These are phyloP conservation scores for Pluvianellus socialis DNA, from an alignment of 2,113 vertebrate genomes.

Conservation along the genomic window DNA sequence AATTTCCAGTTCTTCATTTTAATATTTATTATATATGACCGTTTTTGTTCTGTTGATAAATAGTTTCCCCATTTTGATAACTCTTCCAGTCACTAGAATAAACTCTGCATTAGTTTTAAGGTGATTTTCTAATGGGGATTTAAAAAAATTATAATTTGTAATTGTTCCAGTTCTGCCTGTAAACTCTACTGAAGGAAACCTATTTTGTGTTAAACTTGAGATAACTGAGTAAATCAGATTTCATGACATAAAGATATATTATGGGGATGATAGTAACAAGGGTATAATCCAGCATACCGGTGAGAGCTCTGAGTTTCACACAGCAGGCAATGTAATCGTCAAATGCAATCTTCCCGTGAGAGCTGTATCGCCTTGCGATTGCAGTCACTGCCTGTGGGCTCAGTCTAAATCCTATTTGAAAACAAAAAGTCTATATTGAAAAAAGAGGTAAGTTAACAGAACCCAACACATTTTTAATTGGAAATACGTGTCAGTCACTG, in stretches of 20 bases:
- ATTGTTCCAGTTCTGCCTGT: background rate
- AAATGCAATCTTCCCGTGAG: conserved; percentile 83
- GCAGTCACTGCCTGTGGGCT: conserved; percentile 87
- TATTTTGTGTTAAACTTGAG: background rate
- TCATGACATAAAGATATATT: background rate
- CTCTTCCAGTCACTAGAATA: background rate
- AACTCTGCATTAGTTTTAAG: background rate
- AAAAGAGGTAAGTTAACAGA: background rate
- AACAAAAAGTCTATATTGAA: background rate
- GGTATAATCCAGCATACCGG: conserved; percentile 75
- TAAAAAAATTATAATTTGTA: background rate
- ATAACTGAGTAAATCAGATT: background rate
- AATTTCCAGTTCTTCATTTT: background rate
- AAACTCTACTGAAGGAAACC: background rate
- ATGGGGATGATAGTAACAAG: background rate
- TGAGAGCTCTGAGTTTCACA: conserved; percentile 87
- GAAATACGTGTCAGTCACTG: background rate
- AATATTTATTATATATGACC: background rate
- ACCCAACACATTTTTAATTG: background rate
- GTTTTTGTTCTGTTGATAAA: background rate
- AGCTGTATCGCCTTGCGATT: conserved; percentile 86
- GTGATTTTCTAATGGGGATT: background rate
- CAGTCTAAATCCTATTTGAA: conserved; percentile 79
- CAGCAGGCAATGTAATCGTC: conserved; percentile 93
- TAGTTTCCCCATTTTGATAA: background rate